phyloP scores from a whole-genome alignment of 2,888 invertebrate species.

The Micoletzkya japonica region DNA sequence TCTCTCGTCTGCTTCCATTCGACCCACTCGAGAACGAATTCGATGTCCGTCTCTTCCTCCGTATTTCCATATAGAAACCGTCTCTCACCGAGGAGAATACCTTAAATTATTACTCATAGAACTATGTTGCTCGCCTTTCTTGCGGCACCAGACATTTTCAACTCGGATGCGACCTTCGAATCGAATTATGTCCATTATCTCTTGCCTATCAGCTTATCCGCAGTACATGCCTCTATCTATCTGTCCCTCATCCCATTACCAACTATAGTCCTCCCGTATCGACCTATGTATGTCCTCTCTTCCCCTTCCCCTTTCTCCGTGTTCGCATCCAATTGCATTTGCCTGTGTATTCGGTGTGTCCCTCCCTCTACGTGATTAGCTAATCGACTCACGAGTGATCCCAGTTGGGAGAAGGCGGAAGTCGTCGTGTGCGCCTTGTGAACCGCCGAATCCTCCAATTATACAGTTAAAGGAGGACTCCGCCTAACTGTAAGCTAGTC shows the following conservation, averaged over 20 bases:
- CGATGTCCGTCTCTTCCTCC: conserved; percentile 44
- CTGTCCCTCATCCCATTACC: too few relatives aligned
- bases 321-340: too few relatives aligned
- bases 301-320: too few relatives aligned
- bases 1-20: conserved; percentile 29
- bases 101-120: conserved; percentile 34
- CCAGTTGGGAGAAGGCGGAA: conserved; percentile 53
- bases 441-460: conserved; percentile 46
- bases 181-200: too few relatives aligned
- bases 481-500: too few relatives aligned
- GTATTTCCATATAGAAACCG: conserved; percentile 47
- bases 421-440: conserved; percentile 55
- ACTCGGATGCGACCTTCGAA: too few relatives aligned
- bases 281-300: too few relatives aligned
- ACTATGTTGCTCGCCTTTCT: too few relatives aligned
- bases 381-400: conserved; percentile 47
- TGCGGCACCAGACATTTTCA: too few relatives aligned
- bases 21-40: conserved; percentile 41
- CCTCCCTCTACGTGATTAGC: neutral
- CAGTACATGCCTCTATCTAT: too few relatives aligned
- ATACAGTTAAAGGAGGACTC: neutral
- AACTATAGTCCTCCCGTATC: too few relatives aligned
- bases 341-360: neutral
- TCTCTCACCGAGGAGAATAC: conserved; percentile 50
- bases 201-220: too few relatives aligned